Evolutionary conservation across 2,888 invertebrate genomes (phyloP).

Genomic region (Ophion ellenae): DNA sequence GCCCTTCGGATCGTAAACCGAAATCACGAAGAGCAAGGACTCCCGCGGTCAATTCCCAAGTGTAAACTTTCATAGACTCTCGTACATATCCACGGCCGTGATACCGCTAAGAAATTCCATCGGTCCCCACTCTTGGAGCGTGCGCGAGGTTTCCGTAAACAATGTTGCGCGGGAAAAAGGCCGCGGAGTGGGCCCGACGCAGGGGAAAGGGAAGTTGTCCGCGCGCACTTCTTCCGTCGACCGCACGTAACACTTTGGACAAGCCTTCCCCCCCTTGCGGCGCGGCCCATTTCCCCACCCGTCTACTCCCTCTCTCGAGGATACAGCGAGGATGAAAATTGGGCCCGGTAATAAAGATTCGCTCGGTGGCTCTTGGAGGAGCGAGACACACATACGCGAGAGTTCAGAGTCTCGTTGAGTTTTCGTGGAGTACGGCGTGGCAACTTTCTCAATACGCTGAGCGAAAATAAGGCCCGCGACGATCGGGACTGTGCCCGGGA

Average conservation of each 20-base stretch:
- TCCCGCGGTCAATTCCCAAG: constrained; percentile 25
- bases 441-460: constrained; percentile 11
- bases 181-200: constrained; percentile 34
- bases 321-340: constrained; percentile 11
- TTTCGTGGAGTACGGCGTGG: neutral
- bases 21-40: constrained; percentile 20
- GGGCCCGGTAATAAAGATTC: constrained; percentile 18
- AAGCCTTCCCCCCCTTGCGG: neutral
- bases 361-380: neutral
- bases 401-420: constrained; percentile 5
- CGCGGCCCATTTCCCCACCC: neutral
- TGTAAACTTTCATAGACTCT: constrained; percentile 57
- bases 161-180: constrained; percentile 57
- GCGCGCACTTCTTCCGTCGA: constrained; percentile 41
- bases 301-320: neutral
- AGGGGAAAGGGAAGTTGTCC: constrained; percentile 53
- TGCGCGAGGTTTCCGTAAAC: constrained; percentile 58
- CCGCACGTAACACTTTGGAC: constrained; percentile 46
- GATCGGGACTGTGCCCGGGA: neutral
- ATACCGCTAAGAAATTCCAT: constrained; percentile 63
- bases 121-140: constrained; percentile 20
- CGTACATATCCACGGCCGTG: constrained; percentile 50
- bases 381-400: neutral
- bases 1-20: neutral
- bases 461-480: neutral